Evolutionary conservation across 2,113 vertebrate species (phyloP), one percentile per base, ranked within the genome.

Genomic region (Cavia aperea): DNA sequence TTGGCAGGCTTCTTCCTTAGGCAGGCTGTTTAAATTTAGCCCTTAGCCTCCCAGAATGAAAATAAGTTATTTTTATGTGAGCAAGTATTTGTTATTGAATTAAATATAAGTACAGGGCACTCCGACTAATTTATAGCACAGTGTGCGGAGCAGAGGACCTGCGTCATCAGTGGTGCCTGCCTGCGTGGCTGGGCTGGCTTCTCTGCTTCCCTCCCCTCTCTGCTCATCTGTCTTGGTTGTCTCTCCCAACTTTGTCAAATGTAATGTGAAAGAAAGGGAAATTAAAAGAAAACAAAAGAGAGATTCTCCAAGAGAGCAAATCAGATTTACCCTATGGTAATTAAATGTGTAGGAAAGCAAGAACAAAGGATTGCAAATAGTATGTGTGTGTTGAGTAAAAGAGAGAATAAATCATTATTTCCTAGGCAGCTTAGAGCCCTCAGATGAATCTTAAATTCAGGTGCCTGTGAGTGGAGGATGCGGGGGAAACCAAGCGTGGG

Each of bases 11-110:
- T 77, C 10, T 46, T 96, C 77, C 60, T 49, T 49, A 70, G 86
- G 88, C 95, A 93, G 88, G 49, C 89, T 78, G 89, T 88, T 95
- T 95, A 95, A 94, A 94, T 96, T 89, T 96, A 96, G 95, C 75
- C 72, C 91, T 93, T 81, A 77, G 66, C 87, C 91, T 96, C 92
- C 73, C 78, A 94, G 95, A 96, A 95, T 96, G 85, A 96, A 95
- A 95, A 96, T 93, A 86, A 89, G 91, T 95, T 96, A 96, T 96
- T 96, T 96, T 94, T 93, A 94, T 95, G 92, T 70, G 89, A 95
- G 91, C 65, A 68, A 95, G 90, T 94, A 93, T 96, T 95, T 96
- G 95, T 94, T 96, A 96, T 92, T 96, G 96, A 97, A 95, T 96
- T 96, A 94, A 96, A 95, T 93, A 84, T 91, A 95, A 96, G 85